Evolutionary conservation across 2,797 vertebrate genomes (phyloP), one percentile per base, ranked within the genome.

Genomic region (Spea hammondii): DNA sequence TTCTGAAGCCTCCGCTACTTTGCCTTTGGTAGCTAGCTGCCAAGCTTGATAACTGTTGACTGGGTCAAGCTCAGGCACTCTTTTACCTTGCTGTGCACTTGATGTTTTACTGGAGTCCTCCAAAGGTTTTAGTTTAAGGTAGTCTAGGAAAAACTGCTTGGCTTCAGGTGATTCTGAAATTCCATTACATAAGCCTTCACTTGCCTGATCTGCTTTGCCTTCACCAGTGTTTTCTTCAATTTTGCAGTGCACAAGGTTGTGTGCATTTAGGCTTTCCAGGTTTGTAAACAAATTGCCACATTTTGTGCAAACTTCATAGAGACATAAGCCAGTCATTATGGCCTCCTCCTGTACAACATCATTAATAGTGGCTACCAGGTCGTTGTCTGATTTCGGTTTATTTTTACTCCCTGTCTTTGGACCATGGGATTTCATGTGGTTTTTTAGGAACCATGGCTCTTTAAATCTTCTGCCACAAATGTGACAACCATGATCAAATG

Each of bases 381-480:
- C 96, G 9, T 88, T 87, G 53, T 97, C 91, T n/a, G 82, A 86
- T 87, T 90, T 93, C 13, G 92, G 92, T 88, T 94, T 93, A 82
- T 91, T 93, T 92, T 93, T 97, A 85, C 89, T 92, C 71, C 90
- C 93, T 0, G 92, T 86, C 88, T 89, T 94, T 67, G 95, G 86
- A 83, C 92, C 92, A 0, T 99, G 97, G 0, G 96, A 95, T 90
- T 97, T 98, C 97, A 98, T 98, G 85, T 98, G 98, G 86, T 97
- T 99, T 87, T 99, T 98, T 70, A 99, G 93, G 86, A 99, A 99
- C 97, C 98, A 99, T 0, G 96, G 94, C 85, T 99, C 97, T 0
- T 96, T 94, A 91, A 98, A 98, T 50, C 95, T 90, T 47, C 96
- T 91, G 65, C 96, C 97, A 6, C 97, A 98, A 71, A 98, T 94